phyloP scores from a whole-genome alignment of 2,888 invertebrate genomes.

The Brachyptera risi region DNA sequence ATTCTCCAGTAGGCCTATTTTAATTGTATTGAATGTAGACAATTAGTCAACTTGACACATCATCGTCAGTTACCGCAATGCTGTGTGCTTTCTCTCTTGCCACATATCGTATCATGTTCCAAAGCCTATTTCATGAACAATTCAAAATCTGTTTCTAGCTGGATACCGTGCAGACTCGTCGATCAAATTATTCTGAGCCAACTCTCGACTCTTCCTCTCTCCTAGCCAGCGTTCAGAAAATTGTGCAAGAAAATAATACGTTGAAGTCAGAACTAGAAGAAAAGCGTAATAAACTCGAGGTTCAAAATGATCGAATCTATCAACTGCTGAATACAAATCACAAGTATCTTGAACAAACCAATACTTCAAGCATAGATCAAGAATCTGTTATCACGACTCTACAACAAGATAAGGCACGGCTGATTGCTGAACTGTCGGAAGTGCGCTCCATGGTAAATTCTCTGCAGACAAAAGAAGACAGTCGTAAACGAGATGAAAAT shows the following conservation, averaged over 20 bases:
- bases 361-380: slow-evolving; percentile 4
- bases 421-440: slow-evolving; percentile 14
- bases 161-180: neutral
- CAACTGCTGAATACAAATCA: slow-evolving; percentile 29
- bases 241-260: slow-evolving; percentile 28
- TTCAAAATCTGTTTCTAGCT: slow-evolving; percentile 11
- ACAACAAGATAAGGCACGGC: slow-evolving; percentile 21
- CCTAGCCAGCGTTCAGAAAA: slow-evolving; percentile 24
- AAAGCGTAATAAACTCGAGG: slow-evolving; percentile 28
- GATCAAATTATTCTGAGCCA: neutral
- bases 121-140: too few species aligned
- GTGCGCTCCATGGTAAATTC: neutral
- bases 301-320: slow-evolving; percentile 29
- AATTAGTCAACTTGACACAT: too few species aligned
- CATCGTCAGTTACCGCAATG: too few species aligned
- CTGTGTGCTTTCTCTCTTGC: too few species aligned
- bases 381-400: slow-evolving; percentile 8
- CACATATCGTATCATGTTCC: too few species aligned
- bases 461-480: neutral
- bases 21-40: too few species aligned
- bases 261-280: slow-evolving; percentile 24
- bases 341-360: slow-evolving; percentile 26
- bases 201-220: slow-evolving; percentile 21
- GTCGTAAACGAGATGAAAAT: neutral
- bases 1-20: too few species aligned